Percentiles rank a stretch among this genome's conserved stretches.
phyloP scores from a whole-genome alignment of 2,888 invertebrate species.

The Drymonia ruficornis region DNA sequence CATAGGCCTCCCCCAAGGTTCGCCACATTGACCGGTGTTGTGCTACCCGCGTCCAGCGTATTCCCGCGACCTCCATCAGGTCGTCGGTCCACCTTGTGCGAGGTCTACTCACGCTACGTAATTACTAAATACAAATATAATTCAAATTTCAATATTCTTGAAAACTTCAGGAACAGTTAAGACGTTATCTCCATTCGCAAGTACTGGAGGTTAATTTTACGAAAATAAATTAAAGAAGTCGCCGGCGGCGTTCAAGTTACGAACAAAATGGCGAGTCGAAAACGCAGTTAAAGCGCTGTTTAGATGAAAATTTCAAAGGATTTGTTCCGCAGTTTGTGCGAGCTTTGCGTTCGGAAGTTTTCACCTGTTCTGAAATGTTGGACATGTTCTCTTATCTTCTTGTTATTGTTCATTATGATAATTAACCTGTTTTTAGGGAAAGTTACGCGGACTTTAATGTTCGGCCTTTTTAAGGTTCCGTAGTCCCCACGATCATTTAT shows the following conservation, averaged over 20 bases:
- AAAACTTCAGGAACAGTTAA: not conserved
- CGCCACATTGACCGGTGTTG: too few species aligned
- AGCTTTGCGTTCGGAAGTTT: constrained; percentile 65
- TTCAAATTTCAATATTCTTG: not conserved
- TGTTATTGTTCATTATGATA: constrained; percentile 44
- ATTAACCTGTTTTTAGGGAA: constrained; percentile 15
- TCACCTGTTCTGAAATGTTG: constrained; percentile 54
- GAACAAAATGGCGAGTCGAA: constrained; percentile 59
- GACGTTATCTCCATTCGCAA: constrained; percentile 34
- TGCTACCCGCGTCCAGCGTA: too few species aligned
- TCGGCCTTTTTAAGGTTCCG: not conserved
- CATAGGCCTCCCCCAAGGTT: too few species aligned
- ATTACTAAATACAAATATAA: not conserved
- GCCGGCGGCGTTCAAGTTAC: constrained; percentile 61
- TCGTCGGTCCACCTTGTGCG: too few species aligned
- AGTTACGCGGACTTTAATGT: not conserved
- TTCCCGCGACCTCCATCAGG: too few species aligned
- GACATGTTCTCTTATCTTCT: constrained; percentile 58
- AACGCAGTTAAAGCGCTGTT: constrained; percentile 66
- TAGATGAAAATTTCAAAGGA: constrained; percentile 75
- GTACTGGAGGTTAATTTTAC: constrained; percentile 58
- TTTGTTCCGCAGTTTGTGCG: constrained; percentile 54
- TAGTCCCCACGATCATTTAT: too few species aligned
- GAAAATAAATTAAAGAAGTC: constrained; percentile 73
- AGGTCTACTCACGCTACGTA: not conserved